Evolutionary conservation across 2,113 vertebrate species (phyloP), one percentile per base, ranked within the genome.

Genomic region (Cebidichthys violaceus): DNA sequence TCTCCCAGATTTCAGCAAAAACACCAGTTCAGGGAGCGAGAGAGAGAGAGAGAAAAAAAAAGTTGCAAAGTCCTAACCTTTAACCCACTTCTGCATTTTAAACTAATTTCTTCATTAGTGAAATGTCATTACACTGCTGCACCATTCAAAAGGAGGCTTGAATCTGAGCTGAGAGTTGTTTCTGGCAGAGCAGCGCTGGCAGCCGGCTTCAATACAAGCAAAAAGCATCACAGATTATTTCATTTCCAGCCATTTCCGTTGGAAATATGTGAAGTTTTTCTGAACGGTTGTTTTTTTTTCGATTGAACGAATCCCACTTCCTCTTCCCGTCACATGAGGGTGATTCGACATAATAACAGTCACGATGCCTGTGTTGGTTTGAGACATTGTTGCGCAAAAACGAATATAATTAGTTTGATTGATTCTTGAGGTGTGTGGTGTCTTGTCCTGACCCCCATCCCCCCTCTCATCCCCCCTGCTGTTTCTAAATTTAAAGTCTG

Each of bases 41-140:
- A 29, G 43, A 5, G 4, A 20, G 4, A 4, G 9, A 57, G 1
- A n/a, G 4, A 57, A 60, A 24, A 15, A 24, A 47, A 37, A 70
- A 71, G 68, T 77, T 37, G 41, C n/a, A 35, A 66, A 57, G 33
- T n/a, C 55, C 7, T 55, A 75, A 78, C 88, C 90, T 90, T 83
- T 92, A 84, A 90, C 92, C 86, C 75, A 92, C 66, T 92, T 92
- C 77, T 78, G 75, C 77, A 85, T 90, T 88, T 85, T 87, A 90
- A 94, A 82, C 84, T 66, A 81, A 90, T 90, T 90, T 80, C 77
- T 89, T 85, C 81, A 90, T 94, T 93, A 92, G 90, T 70, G 68
- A 92, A 94, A 93, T 94, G 70, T 82, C 79, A 93, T 94, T 92
- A 93, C 45, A 66, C 78, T 78, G 75, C 81, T 88, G 62, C 65